A percentile compares a stretch with the other conserved stretches of the same genome.
Evolutionary conservation across 1,140 invertebrate genomes (phyloP).

Genomic region (Sitophilus oryzae): DNA sequence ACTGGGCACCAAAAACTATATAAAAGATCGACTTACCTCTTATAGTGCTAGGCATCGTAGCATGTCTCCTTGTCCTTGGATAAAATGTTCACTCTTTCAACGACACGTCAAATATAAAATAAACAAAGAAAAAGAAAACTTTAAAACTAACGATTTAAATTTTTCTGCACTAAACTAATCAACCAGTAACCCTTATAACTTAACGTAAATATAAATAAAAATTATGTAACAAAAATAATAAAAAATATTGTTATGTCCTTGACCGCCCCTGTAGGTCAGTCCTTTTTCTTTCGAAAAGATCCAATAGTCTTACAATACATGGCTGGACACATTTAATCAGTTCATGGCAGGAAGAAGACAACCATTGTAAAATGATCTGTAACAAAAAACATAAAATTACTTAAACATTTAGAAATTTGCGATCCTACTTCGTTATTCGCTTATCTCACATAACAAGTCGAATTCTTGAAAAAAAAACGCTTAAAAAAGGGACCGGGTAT

Average conservation of each 20-base stretch:
- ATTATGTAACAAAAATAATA: too few species aligned
- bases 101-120: too few species aligned
- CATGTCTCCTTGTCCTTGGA: slow-evolving; percentile 29
- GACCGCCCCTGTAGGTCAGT: slow-evolving; percentile 5
- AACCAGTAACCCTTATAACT: slow-evolving; percentile 9
- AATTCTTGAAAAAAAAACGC: too few species aligned
- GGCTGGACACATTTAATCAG: neutral
- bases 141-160: slow-evolving; percentile 3
- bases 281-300: slow-evolving; percentile 34
- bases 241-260: too few species aligned
- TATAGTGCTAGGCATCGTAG: slow-evolving; percentile 43
- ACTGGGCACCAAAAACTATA: too few species aligned
- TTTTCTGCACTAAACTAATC: too few species aligned
- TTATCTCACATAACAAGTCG: too few species aligned
- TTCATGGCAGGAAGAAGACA: neutral
- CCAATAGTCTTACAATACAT: slow-evolving; percentile 31
- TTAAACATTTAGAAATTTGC: too few species aligned
- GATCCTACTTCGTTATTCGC: too few species aligned
- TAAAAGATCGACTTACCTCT: slow-evolving; percentile 41
- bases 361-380: neutral
- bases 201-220: neutral
- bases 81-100: neutral
- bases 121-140: slow-evolving; percentile 1
- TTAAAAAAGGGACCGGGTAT: too few species aligned
- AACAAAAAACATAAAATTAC: slow-evolving; percentile 7